phyloP scores from a whole-genome alignment of 1,140 invertebrate genomes.

The Drosophila rufa region DNA sequence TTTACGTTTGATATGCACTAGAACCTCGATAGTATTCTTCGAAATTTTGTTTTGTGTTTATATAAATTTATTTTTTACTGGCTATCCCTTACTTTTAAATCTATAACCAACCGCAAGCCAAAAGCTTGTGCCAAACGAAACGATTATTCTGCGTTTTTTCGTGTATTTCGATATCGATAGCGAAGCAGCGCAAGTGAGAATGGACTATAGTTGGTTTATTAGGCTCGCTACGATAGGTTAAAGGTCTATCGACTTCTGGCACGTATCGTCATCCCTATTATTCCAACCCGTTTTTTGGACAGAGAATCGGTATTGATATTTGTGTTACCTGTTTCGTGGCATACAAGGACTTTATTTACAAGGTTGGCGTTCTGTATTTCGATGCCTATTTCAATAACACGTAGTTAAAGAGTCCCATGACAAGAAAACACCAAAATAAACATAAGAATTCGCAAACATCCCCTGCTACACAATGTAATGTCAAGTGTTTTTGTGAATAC shows the following conservation, averaged over 20 bases:
- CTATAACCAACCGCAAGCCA: too few relatives aligned
- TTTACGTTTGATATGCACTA: too few relatives aligned
- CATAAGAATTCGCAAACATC: conserved; percentile 12
- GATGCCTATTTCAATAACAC: neutral
- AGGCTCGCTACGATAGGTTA: conserved; percentile 14
- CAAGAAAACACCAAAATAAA: conserved; percentile 10
- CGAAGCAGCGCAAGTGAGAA: neutral
- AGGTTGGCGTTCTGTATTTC: conserved; percentile 1
- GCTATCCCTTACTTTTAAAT: too few relatives aligned
- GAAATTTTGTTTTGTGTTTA: too few relatives aligned
- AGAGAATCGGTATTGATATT: conserved; percentile 9
- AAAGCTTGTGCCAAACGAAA: too few relatives aligned
- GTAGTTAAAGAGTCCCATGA: conserved; percentile 4
- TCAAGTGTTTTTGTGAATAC: conserved; percentile 19
- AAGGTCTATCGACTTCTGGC: conserved; percentile 20
- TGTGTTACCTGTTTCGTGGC: conserved; percentile 13
- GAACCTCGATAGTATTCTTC: too few relatives aligned
- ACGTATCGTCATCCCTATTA: conserved; percentile 19
- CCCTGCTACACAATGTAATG: neutral
- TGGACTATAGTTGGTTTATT: neutral
- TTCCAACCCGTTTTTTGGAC: conserved; percentile 16
- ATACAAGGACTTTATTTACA: conserved; percentile 6
- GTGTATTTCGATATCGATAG: neutral
- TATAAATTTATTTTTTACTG: too few relatives aligned
- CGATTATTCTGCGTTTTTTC: too few relatives aligned